phyloP scores from a whole-genome alignment of 2,797 vertebrate species.

The Artibeus jamaicensis region DNA sequence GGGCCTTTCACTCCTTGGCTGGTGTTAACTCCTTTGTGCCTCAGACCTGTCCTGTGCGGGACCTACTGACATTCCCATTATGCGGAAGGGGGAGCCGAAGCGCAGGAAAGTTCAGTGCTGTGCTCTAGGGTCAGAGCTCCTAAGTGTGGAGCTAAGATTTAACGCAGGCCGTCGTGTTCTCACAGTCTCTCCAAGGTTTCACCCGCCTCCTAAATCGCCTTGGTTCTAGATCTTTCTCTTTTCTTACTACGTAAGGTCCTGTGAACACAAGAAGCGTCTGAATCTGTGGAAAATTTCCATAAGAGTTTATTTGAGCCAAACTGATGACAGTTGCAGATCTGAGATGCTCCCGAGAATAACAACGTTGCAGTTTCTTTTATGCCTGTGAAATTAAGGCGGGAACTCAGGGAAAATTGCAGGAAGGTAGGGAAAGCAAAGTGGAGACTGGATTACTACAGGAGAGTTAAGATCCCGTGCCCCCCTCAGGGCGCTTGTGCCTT shows the following conservation, averaged over 20 bases:
- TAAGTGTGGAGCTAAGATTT: neutral
- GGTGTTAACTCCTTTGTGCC: neutral
- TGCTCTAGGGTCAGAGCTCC: neutral
- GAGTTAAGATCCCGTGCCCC: neutral
- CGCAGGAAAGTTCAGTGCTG: neutral
- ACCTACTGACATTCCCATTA: neutral
- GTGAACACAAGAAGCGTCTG: neutral
- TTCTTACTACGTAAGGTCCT: neutral
- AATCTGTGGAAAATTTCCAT: neutral
- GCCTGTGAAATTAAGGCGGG: neutral
- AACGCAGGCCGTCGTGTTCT: fast-evolving
- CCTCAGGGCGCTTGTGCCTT: neutral
- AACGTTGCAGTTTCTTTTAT: neutral
- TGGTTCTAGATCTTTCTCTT: neutral
- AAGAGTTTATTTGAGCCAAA: neutral
- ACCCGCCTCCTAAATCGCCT: neutral
- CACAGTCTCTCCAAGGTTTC: neutral
- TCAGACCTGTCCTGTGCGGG: neutral
- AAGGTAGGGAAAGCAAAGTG: neutral
- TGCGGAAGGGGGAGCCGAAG: neutral
- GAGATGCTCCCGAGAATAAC: neutral
- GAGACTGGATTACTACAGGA: neutral
- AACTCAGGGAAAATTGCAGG: neutral
- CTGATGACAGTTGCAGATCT: neutral
- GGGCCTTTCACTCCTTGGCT: neutral